Evolutionary conservation across 2,888 invertebrate genomes (phyloP).

Genomic region (Rhogogaster chlorosoma): DNA sequence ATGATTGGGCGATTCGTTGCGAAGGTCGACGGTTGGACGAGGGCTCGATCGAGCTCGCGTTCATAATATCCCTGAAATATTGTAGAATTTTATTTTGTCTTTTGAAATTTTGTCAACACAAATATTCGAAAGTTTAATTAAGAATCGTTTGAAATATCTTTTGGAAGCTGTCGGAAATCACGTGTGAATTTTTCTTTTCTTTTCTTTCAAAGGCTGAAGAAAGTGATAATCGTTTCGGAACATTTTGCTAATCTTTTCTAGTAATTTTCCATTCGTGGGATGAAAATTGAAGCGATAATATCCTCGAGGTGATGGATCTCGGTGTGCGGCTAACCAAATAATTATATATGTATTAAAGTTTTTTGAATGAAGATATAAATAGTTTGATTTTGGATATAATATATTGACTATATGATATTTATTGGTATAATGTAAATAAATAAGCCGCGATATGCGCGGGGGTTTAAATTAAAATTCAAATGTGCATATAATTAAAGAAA

Average conservation of each 20-base stretch:
- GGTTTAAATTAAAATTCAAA: neutral
- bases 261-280: too few species aligned
- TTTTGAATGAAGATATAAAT: neutral
- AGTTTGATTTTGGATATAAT: slow-evolving; percentile 17
- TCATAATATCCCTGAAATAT: too few species aligned
- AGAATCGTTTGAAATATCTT: neutral
- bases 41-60: neutral
- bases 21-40: neutral
- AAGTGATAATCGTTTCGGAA: too few species aligned
- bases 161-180: neutral
- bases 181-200: too few species aligned
- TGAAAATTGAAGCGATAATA: neutral
- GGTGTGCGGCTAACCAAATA: slow-evolving; percentile 27
- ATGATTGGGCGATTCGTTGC: neutral
- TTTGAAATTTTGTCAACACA: too few species aligned
- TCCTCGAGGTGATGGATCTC: slow-evolving; percentile 4
- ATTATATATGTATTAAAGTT: slow-evolving; percentile 23
- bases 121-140: neutral
- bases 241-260: too few species aligned
- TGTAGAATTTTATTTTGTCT: too few species aligned
- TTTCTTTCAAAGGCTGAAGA: too few species aligned
- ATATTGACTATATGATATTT: slow-evolving; percentile 30
- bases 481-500: slow-evolving; percentile 13
- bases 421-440: slow-evolving; percentile 27
- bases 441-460: neutral